phyloP scores from a whole-genome alignment of 2,113 vertebrate genomes.

The Urocynchramus pylzowi region DNA sequence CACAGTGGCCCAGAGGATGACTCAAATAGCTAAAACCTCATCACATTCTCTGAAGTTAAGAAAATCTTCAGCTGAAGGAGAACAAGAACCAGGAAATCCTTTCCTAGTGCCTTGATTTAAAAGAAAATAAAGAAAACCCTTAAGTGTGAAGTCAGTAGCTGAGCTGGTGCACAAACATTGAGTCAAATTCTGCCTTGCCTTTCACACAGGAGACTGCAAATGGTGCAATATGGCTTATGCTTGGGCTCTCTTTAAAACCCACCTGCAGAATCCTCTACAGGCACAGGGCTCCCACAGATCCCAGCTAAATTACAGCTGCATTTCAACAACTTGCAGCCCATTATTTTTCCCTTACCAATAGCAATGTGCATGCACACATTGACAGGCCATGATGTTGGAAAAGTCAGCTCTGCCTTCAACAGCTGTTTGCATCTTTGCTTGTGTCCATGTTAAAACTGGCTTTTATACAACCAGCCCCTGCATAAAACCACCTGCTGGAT shows the following conservation, averaged over 20 bases:
- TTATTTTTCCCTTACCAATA: neutral
- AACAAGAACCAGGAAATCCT: neutral
- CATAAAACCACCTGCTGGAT: neutral
- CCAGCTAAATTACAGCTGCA: neutral
- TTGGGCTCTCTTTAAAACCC: neutral
- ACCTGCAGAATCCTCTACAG: neutral
- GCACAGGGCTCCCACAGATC: neutral
- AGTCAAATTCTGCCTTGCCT: neutral
- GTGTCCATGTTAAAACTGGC: neutral
- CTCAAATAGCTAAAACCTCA: neutral
- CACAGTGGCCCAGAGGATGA: neutral
- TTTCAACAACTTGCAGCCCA: neutral
- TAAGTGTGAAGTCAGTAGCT: neutral
- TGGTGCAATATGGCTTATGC: neutral
- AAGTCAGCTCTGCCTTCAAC: neutral
- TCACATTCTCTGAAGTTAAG: neutral
- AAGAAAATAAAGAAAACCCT: neutral
- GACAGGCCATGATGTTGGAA: neutral
- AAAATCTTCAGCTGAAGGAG: neutral
- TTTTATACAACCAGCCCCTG: neutral
- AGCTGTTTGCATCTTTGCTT: neutral
- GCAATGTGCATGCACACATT: accelerated
- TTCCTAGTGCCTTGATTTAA: neutral
- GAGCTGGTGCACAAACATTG: neutral
- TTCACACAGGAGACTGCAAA: neutral